Conservation (phyloP, 2,888 invertebrate genomes). For the Allacma fusca region DNA sequence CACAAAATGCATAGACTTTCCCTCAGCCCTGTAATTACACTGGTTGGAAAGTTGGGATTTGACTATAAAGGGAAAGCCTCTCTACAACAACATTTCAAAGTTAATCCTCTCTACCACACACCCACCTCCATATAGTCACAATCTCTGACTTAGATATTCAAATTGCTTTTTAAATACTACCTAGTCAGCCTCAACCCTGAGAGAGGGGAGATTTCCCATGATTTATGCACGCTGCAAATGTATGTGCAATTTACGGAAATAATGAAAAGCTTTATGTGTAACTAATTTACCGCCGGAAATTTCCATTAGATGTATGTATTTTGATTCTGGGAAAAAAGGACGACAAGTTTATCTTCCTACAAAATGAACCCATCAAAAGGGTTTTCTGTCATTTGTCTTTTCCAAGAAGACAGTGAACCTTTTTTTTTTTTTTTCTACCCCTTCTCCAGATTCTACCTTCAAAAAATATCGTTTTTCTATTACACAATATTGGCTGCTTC, state of each 20-base stretch:
- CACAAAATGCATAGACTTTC: too few relatives aligned
- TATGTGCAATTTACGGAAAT: not conserved
- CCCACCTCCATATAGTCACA: not conserved
- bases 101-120: not conserved
- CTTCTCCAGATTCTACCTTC: too few relatives aligned
- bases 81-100: not conserved
- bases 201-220: not conserved
- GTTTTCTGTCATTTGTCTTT: not conserved
- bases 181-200: not conserved
- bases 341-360: not conserved
- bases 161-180: constrained; percentile 7
- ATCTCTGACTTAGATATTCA: not conserved
- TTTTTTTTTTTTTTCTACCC: too few relatives aligned
- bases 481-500: too few relatives aligned
- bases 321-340: not conserved
- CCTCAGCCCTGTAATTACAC: too few relatives aligned
- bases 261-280: not conserved
- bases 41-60: too few relatives aligned
- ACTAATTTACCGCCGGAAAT: not conserved
- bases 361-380: not conserved
- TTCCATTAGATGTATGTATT: not conserved
- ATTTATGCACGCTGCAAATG: not conserved
- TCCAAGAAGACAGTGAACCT: not conserved
- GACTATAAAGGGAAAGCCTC: not conserved
- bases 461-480: too few relatives aligned